Evolutionary conservation across 2,888 invertebrate species (phyloP).

Genomic region (Diachrysia chrysitis): DNA sequence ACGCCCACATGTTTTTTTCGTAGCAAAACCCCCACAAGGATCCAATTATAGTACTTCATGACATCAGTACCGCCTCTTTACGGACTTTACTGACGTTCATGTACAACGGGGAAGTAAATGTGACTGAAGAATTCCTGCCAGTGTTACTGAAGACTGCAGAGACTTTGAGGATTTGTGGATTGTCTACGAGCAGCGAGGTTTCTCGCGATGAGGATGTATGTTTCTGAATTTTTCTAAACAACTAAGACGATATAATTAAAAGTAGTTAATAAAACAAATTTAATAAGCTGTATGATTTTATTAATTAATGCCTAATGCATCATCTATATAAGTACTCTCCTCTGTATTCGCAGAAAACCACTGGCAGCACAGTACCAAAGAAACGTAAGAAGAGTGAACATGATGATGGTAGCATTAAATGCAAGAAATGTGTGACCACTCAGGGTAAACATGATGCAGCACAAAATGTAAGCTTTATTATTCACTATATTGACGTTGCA

Average conservation of each 20-base stretch:
- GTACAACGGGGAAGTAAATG: conserved; percentile 93
- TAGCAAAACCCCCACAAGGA: conserved; percentile 93
- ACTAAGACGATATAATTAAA: too few species aligned
- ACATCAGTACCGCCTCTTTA: conserved; percentile 91
- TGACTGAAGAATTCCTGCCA: conserved; percentile 92
- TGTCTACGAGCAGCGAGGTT: conserved; percentile 89
- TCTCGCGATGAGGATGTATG: conserved; percentile 82
- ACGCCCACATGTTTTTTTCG: conserved; percentile 83
- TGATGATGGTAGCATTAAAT: conserved; percentile 77
- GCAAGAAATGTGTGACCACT: conserved; percentile 68
- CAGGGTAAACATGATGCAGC: conserved; percentile 65
- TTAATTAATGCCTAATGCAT: neutral
- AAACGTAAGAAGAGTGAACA: conserved; percentile 83
- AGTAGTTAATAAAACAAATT: too few species aligned
- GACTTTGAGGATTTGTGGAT: conserved; percentile 91
- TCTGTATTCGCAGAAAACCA: conserved; percentile 72
- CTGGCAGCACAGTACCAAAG: conserved; percentile 69
- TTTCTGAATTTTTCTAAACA: conserved; percentile 1
- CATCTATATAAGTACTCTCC: neutral
- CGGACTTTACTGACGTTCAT: conserved; percentile 91
- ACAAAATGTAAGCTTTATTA: conserved; percentile 69
- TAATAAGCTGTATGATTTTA: too few species aligned
- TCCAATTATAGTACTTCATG: conserved; percentile 93
- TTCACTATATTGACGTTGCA: too few species aligned
- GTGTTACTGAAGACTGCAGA: conserved; percentile 92